Base-by-base conservation (phyloP, 2,888 invertebrate species). In the Omphaloscelis lunosa region DNA sequence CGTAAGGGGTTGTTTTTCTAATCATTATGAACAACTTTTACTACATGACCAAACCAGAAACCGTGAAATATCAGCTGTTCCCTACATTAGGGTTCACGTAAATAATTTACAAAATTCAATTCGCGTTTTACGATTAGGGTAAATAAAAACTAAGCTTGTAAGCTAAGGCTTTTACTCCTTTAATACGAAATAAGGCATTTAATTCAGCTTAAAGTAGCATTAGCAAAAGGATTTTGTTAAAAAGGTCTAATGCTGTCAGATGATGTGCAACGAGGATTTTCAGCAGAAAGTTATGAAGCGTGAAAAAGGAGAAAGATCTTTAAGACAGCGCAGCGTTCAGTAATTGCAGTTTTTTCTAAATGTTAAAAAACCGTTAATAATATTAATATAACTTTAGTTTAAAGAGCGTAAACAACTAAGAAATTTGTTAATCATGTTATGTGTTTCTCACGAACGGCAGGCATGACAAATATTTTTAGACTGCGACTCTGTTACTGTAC, bases 351-450 rank as follows among this genome's bases (percentile, higher is more conserved):
- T 51, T 51, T 72, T 72, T 41, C 0, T 11, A 41, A n/a, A 20
- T 23, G 12, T 4, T 29, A 8, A 51, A 11, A 58, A 77, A 20
- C 5, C 9, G 41, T 12, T 34, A 20, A 8, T 34, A 2, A 34
- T 34, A 34, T 53, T 41, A 48, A n/a, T 39, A n/a, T 59, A 58
- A 71, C 56, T 62, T 62, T 15, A 34, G n/a, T 61, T 70, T 9
- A 53, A 66, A 45, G 11, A 41, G 29, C 66, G 67, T 68, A 68
- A 80, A 83, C 67, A 67, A n/a, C 51, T 27, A 83, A 62, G 58
- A 77, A 83, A 63, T 68, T 58, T 63, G 67, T 78, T 78, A 77
- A 78, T 80, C 78, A 63, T 63, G 59, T 80, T 53, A 39, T 68
- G n/a, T 59, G 29, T 71, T 67, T 71, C 17, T 41, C 74, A 71